Conservation (phyloP, 2,113 vertebrate species). For the Siniperca chuatsi region DNA sequence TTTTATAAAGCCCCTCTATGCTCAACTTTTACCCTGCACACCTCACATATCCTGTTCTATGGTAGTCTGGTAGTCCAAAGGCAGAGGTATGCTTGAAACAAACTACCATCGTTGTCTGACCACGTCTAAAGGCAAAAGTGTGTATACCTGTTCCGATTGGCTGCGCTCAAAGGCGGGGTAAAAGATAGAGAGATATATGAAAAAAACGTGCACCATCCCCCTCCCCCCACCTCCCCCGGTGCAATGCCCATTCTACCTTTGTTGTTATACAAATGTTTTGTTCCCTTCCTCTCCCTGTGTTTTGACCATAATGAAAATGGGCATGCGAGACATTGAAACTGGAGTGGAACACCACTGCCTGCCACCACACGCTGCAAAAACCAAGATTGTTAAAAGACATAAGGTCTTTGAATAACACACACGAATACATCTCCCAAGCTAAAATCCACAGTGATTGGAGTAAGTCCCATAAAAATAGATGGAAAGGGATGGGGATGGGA, state of each 20-base stretch:
- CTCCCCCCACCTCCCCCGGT: too few species aligned
- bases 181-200: too few species aligned
- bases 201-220: too few species aligned
- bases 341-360: constrained; percentile 7
- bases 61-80: too few species aligned
- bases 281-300: neutral
- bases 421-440: constrained; percentile 30
- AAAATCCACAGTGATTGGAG: constrained; percentile 60
- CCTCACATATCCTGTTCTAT: too few species aligned
- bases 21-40: too few species aligned
- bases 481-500: constrained; percentile 12
- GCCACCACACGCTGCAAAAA: constrained; percentile 28
- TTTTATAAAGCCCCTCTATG: neutral
- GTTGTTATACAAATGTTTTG: neutral
- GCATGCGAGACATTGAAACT: constrained; percentile 20
- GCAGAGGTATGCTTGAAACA: too few species aligned
- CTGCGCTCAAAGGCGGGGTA: too few species aligned
- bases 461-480: constrained; percentile 59
- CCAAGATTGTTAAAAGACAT: constrained; percentile 35
- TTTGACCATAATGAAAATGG: constrained; percentile 21
- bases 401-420: constrained; percentile 48
- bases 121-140: too few species aligned
- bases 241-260: neutral
- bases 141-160: too few species aligned
- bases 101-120: too few species aligned